A percentile compares a stretch with the other conserved stretches of the same genome.
Evolutionary conservation across 2,113 vertebrate species (phyloP).

Genomic region (Panthera leo): DNA sequence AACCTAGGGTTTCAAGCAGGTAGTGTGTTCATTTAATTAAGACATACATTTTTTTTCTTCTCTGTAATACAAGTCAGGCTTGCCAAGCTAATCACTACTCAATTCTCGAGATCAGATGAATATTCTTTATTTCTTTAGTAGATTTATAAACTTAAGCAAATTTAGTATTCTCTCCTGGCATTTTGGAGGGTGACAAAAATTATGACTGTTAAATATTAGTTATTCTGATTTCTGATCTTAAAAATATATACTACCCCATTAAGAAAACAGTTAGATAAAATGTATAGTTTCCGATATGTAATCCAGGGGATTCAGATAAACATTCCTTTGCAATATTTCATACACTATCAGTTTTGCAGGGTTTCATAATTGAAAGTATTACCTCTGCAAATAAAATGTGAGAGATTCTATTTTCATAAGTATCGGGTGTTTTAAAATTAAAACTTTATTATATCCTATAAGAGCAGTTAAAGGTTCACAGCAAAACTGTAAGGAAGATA

Average conservation of each 20-base stretch:
- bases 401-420: not conserved
- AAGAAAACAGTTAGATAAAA: not conserved
- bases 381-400: not conserved
- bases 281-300: not conserved
- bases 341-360: not conserved
- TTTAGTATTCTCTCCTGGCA: not conserved
- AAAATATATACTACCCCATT: not conserved
- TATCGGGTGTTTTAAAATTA: not conserved
- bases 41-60: not conserved
- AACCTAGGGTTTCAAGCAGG: not conserved
- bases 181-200: not conserved
- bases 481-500: not conserved
- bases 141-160: not conserved
- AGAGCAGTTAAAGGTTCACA: not conserved
- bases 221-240: not conserved
- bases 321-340: not conserved
- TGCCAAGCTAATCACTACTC: not conserved
- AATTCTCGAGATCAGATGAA: not conserved
- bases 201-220: not conserved
- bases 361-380: not conserved
- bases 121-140: not conserved
- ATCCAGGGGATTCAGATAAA: not conserved
- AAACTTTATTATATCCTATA: not conserved
- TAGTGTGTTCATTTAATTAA: not conserved
- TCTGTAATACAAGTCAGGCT: not conserved